These are phyloP conservation scores for Tupiocoris notatus DNA, from an alignment of 2,888 invertebrate genomes.

Conservation along the genomic window DNA sequence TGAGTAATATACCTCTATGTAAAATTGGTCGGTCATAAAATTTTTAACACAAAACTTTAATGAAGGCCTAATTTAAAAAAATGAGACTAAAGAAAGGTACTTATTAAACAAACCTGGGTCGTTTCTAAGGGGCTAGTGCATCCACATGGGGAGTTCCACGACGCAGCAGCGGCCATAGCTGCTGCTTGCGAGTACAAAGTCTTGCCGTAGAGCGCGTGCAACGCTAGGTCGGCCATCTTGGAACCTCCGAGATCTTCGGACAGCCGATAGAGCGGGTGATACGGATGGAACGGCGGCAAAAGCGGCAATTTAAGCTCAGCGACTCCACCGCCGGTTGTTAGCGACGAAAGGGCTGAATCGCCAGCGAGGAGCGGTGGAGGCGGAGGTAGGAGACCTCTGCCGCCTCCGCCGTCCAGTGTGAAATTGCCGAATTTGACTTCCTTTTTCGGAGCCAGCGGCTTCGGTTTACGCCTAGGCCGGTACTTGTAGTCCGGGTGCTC, in stretches of 20 bases:
- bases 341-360: slow-evolving; percentile 47
- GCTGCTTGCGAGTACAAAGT: slow-evolving; percentile 58
- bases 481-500: slow-evolving; percentile 93
- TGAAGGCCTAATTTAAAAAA: no score
- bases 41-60: no score
- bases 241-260: slow-evolving; percentile 49
- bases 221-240: slow-evolving; percentile 65
- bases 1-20: no score
- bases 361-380: slow-evolving; percentile 52
- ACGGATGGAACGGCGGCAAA: slow-evolving; percentile 68
- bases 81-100: background rate
- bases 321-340: background rate
- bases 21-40: no score
- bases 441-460: slow-evolving; percentile 73
- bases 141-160: slow-evolving; percentile 53
- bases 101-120: slow-evolving; percentile 41
- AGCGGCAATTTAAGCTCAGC: slow-evolving; percentile 67
- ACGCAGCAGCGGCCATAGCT: slow-evolving; percentile 55
- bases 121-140: slow-evolving; percentile 49
- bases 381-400: slow-evolving; percentile 58
- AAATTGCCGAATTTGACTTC: slow-evolving; percentile 60
- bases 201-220: slow-evolving; percentile 61
- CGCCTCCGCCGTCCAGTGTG: slow-evolving; percentile 33
- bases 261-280: slow-evolving; percentile 67
- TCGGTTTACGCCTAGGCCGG: slow-evolving; percentile 81